Percentiles rank a stretch among this genome's conserved stretches.
Evolutionary conservation across 2,888 invertebrate species (phyloP).

Genomic region (Tubulanus polymorphus): DNA sequence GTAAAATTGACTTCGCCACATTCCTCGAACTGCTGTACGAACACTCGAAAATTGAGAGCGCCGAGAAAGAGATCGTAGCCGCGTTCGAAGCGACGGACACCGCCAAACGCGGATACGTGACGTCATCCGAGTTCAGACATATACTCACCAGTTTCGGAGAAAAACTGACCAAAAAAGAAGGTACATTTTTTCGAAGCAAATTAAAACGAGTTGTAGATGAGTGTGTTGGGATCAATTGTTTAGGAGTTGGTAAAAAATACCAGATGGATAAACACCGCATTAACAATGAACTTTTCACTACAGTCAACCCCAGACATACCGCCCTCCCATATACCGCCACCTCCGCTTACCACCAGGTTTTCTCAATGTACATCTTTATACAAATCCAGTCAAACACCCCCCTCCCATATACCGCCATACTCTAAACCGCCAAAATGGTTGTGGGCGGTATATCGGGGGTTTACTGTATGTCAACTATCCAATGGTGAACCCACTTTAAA

Average conservation of each 20-base stretch:
- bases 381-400: too few relatives aligned
- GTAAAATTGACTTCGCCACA: slow-evolving; percentile 70
- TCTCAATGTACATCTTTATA: too few relatives aligned
- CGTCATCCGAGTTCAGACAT: slow-evolving; percentile 77
- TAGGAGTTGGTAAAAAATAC: too few relatives aligned
- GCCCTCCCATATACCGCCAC: too few relatives aligned
- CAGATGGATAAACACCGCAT: neutral
- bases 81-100: slow-evolving; percentile 80
- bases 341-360: too few relatives aligned
- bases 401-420: too few relatives aligned
- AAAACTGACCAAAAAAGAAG: slow-evolving; percentile 66
- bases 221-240: neutral
- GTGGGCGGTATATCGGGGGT: too few relatives aligned
- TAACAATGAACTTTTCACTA: neutral
- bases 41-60: slow-evolving; percentile 74
- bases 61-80: slow-evolving; percentile 77
- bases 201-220: neutral
- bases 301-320: too few relatives aligned
- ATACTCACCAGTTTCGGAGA: slow-evolving; percentile 91
- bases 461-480: too few relatives aligned
- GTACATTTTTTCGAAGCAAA: slow-evolving; percentile 45
- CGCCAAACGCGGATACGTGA: slow-evolving; percentile 61
- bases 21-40: slow-evolving; percentile 93
- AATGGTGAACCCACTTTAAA: too few relatives aligned
- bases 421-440: too few relatives aligned